Percentiles rank a stretch among this genome's conserved stretches.
phyloP scores from a whole-genome alignment of 2,113 vertebrate genomes.

The Tetraodon nigroviridis region DNA sequence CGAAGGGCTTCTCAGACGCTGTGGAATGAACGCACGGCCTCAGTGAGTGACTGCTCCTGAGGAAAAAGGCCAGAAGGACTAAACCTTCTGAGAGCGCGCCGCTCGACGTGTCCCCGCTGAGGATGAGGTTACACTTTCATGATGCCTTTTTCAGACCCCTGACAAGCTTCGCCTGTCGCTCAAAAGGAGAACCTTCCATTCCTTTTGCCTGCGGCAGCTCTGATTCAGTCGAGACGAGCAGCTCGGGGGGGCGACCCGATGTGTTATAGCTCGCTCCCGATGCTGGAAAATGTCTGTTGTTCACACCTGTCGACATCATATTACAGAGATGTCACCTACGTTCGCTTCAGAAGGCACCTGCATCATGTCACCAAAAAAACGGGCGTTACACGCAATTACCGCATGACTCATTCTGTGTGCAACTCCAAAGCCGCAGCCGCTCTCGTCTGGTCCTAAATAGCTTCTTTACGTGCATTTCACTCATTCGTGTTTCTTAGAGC shows the following conservation, averaged over 20 bases:
- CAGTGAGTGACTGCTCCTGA: conserved; percentile 8
- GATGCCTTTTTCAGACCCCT: too few species aligned
- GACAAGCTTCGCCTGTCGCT: too few species aligned
- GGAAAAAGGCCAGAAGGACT: conserved; percentile 30
- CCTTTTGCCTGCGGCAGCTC: too few species aligned
- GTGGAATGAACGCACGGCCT: too few species aligned
- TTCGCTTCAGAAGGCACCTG: too few species aligned
- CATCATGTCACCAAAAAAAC: conserved; percentile 12
- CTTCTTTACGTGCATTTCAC: conserved; percentile 68
- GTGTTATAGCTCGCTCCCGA: background rate
- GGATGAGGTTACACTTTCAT: too few species aligned
- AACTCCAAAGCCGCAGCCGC: conserved; percentile 38
- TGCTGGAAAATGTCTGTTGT: background rate
- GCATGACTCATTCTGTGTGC: conserved; percentile 41
- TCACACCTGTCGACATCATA: too few species aligned
- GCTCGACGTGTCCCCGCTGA: conserved; percentile 33
- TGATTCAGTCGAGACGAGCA: too few species aligned
- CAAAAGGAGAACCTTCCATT: too few species aligned
- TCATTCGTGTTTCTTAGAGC: conserved; percentile 52
- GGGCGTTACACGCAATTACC: conserved; percentile 13
- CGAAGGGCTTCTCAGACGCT: too few species aligned
- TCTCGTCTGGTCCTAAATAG: conserved; percentile 56
- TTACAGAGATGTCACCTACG: too few species aligned
- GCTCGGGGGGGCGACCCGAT: too few species aligned
- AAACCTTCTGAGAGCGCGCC: conserved; percentile 23